These are phyloP conservation scores for Dendrocincla fuliginosa DNA, from an alignment of 2,797 vertebrate species.

Conservation along the genomic window DNA sequence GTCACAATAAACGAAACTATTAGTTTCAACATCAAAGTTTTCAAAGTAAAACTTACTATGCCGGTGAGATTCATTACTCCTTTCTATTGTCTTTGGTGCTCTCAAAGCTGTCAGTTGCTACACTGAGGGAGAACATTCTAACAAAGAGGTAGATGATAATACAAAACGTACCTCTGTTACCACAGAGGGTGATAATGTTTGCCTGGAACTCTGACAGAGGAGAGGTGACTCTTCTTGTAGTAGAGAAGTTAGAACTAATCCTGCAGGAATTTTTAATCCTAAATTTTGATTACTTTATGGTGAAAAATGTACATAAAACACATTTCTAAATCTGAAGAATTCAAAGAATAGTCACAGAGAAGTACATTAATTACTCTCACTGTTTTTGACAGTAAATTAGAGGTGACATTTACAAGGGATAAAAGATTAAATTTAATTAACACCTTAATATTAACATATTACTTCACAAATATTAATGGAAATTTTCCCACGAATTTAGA, in stretches of 20 bases:
- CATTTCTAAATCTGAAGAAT: not conserved
- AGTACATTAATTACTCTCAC: not conserved
- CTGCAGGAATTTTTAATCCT: not conserved
- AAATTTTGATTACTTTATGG: not conserved
- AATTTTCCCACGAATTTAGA: not conserved
- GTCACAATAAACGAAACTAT: not conserved
- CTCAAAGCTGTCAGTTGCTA: not conserved
- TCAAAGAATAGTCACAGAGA: not conserved
- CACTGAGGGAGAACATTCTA: not conserved
- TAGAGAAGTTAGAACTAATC: not conserved
- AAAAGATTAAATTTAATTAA: not conserved
- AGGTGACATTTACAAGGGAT: not conserved
- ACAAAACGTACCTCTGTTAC: not conserved
- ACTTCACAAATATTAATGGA: not conserved
- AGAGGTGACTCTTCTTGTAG: not conserved
- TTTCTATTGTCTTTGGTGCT: not conserved
- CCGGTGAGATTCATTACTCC: accelerated
- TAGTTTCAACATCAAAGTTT: not conserved
- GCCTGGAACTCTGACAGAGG: not conserved
- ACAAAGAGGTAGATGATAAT: not conserved
- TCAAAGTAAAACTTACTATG: not conserved
- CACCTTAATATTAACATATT: not conserved
- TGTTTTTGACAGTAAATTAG: not conserved
- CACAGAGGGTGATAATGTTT: not conserved
- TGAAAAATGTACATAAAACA: not conserved